Conservation (phyloP, 1,140 invertebrate species). For the Cyphomyrmex costatus region DNA sequence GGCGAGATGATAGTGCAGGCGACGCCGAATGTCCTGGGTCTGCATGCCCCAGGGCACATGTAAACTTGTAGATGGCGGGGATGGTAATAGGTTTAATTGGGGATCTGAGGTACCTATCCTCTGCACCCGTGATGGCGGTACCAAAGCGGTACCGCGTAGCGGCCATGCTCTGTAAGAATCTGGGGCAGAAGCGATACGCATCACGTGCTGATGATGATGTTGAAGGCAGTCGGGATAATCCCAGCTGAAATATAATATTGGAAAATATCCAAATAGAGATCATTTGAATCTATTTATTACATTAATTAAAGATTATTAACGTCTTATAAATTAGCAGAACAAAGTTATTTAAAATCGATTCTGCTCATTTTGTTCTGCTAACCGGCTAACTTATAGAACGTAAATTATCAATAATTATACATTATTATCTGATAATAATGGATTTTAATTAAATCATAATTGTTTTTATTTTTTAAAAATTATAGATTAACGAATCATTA, state of each 20-base stretch:
- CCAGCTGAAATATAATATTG: conserved; percentile 75
- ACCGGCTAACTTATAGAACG: too few relatives aligned
- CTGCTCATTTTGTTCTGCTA: too few relatives aligned
- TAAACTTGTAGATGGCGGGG: conserved; percentile 65
- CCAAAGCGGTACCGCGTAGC: conserved; percentile 78
- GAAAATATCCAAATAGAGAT: conserved; percentile 38
- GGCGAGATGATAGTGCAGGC: conserved; percentile 94
- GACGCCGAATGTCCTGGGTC: conserved; percentile 90
- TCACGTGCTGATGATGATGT: conserved; percentile 87
- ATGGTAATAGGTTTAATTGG: conserved; percentile 88
- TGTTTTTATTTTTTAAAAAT: not conserved
- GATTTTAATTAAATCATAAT: not conserved
- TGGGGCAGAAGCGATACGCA: conserved; percentile 93
- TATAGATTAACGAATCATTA: conserved; percentile 1
- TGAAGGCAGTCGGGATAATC: conserved; percentile 83
- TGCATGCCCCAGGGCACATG: conserved; percentile 85
- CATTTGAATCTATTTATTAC: conserved; percentile 23
- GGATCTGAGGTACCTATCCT: conserved; percentile 89
- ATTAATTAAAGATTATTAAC: not conserved
- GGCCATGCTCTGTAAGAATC: conserved; percentile 89
- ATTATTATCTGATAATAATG: not conserved
- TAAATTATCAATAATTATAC: too few relatives aligned
- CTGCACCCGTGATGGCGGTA: conserved; percentile 84
- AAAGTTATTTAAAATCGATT: too few relatives aligned
- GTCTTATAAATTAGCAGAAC: too few relatives aligned